Conservation (phyloP, 1,140 invertebrate species). For the Venturia canescens region DNA sequence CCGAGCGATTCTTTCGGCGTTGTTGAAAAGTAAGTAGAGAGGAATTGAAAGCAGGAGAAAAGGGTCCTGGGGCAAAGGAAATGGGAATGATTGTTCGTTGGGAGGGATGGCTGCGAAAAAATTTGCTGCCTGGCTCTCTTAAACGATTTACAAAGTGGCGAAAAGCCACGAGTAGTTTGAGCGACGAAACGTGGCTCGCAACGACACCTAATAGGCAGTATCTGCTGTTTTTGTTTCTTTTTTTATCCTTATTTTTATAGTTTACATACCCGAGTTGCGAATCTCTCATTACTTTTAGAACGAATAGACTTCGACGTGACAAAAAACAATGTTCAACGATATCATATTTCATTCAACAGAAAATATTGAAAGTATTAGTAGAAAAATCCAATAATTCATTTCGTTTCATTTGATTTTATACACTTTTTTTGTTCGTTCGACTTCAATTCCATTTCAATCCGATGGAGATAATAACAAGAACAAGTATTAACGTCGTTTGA, state of each 20-base stretch:
- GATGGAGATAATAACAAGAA: too few relatives aligned
- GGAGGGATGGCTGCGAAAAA: too few relatives aligned
- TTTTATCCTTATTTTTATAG: neutral
- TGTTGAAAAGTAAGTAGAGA: too few relatives aligned
- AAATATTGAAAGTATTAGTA: neutral
- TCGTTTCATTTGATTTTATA: too few relatives aligned
- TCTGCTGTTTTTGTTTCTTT: constrained; percentile 15
- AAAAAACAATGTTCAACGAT: neutral
- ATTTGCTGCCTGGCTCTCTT: neutral
- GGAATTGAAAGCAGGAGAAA: too few relatives aligned
- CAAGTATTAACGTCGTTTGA: too few relatives aligned
- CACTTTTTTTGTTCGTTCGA: too few relatives aligned
- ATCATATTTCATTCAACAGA: neutral
- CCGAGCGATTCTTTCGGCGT: too few relatives aligned
- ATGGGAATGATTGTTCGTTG: too few relatives aligned
- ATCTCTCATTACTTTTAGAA: neutral
- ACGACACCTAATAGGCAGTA: constrained; percentile 37
- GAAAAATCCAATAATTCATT: neutral
- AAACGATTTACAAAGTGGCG: constrained; percentile 3
- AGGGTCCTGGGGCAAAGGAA: too few relatives aligned
- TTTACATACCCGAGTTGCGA: constrained; percentile 4
- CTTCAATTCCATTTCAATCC: too few relatives aligned
- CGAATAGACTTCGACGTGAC: neutral
- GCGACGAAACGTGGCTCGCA: neutral
- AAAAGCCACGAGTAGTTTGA: neutral